Conservation (phyloP, 2,888 invertebrate species). For the Hemistola chrysoprasaria region DNA sequence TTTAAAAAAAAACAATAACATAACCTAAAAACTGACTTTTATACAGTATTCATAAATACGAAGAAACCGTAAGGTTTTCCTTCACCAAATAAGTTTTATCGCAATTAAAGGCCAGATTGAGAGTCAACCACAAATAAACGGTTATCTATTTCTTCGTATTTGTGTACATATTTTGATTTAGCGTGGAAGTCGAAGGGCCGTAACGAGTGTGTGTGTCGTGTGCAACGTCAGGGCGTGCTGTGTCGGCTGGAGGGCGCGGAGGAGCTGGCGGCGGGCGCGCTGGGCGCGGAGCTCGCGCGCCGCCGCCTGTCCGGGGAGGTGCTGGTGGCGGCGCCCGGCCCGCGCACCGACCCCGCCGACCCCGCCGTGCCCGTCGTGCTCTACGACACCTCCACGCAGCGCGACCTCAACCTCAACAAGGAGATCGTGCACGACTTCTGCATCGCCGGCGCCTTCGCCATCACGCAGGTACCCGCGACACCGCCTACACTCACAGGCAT, state of each 20-base stretch:
- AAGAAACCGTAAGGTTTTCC: too few species aligned
- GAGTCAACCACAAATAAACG: too few species aligned
- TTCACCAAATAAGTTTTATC: too few species aligned
- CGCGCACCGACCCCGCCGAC: constrained; percentile 67
- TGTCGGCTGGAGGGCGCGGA: constrained; percentile 87
- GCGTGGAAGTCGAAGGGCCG: too few species aligned
- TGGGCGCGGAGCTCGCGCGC: constrained; percentile 53
- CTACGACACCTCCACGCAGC: constrained; percentile 84
- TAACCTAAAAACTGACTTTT: too few species aligned
- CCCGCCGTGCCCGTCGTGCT: constrained; percentile 81
- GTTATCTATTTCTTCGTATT: too few species aligned
- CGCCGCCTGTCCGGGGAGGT: constrained; percentile 73
- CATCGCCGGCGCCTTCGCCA: constrained; percentile 57
- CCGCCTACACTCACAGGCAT: not conserved
- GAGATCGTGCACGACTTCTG: constrained; percentile 80
- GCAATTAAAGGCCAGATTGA: too few species aligned
- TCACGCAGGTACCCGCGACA: constrained; percentile 49
- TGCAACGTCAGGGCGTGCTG: constrained; percentile 81
- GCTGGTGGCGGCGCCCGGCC: constrained; percentile 80
- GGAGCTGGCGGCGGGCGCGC: constrained; percentile 72
- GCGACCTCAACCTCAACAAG: constrained; percentile 85
- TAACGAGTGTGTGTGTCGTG: not conserved
- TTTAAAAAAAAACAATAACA: too few species aligned
- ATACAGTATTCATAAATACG: too few species aligned
- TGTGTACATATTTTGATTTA: too few species aligned